Conservation (phyloP, 2,888 invertebrate species). For the Ennomos quercinarius region DNA sequence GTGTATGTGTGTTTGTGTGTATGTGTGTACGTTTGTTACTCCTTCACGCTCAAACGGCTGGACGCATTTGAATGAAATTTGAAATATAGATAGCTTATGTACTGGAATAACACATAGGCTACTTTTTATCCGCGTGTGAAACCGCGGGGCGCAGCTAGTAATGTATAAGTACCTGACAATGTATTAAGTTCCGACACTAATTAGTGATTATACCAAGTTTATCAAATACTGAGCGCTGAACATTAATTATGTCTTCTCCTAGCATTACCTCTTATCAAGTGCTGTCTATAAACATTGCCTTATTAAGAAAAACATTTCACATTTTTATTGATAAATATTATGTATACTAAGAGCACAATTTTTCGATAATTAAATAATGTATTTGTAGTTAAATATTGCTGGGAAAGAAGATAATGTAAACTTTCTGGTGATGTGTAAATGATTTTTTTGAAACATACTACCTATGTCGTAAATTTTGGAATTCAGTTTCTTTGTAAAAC, state of each 20-base stretch:
- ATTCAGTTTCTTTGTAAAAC: neutral
- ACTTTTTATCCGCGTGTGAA: too few species aligned
- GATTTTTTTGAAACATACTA: constrained; percentile 4
- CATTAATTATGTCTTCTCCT: constrained; percentile 41
- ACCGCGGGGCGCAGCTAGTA: too few species aligned
- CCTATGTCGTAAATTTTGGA: neutral
- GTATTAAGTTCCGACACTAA: too few species aligned
- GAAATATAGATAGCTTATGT: too few species aligned
- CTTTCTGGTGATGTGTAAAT: constrained; percentile 14
- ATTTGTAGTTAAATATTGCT: constrained; percentile 13
- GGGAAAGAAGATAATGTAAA: constrained; percentile 8
- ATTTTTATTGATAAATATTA: constrained; percentile 48
- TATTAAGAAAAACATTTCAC: constrained; percentile 67
- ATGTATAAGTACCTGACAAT: too few species aligned
- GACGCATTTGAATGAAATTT: too few species aligned
- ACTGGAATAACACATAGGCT: too few species aligned
- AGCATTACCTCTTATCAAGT: constrained; percentile 52
- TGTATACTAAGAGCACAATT: constrained; percentile 60
- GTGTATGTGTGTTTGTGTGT: too few species aligned
- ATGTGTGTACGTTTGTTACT: too few species aligned
- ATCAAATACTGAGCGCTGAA: constrained; percentile 12
- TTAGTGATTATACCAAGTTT: constrained; percentile 4
- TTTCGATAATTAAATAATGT: constrained; percentile 44
- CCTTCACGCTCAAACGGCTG: too few species aligned
- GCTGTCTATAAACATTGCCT: constrained; percentile 78